Evolutionary conservation across 2,888 invertebrate genomes (phyloP), one percentile per base, ranked within the genome.

Genomic region (Ganaspis brasiliensis): DNA sequence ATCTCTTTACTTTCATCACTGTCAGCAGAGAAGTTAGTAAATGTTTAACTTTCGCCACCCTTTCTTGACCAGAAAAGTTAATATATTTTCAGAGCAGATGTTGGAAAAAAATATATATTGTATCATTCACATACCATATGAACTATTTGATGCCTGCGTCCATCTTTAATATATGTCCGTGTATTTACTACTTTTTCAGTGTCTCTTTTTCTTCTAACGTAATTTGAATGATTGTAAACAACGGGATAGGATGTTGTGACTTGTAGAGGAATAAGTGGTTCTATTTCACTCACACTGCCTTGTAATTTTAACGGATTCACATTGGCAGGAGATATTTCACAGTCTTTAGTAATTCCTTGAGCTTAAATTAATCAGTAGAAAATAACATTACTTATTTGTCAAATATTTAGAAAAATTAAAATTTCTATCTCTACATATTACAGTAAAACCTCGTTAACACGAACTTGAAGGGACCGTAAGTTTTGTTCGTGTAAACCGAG

Each of bases 101-200:
- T n/a, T n/a, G n/a, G n/a, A n/a, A n/a, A n/a, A n/a, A n/a, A n/a
- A n/a, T n/a, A n/a, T n/a, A n/a, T n/a, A n/a, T n/a, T n/a, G n/a
- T 40, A 49, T 57, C 8, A 49, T 35, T 35, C n/a, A 87, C 92
- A 92, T 90, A 96, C 97, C 95, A 97, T 95, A 81, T 95, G 94
- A 1, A 96, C 95, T 73, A 96, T 94, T 89, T 95, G 95, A 85
- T 94, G 94, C 80, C 94, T 94, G 84, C 95, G 95, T 8, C 96
- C 96, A 87, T 95, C 95, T 79, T 93, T 93, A 45, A 89, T 79
- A 16, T 88, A 83, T n/a, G 86, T 89, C 79, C 85, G 87, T 5
- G 94, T 94, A 75, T 94, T 94, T n/a, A 96, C 94, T 1, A 96
- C 93, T 87, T 94, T 93, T 84, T 96, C 95, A 21, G 93, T 94